Conservation (phyloP, 2,797 vertebrate genomes). For the Sebastiscus tertius region DNA sequence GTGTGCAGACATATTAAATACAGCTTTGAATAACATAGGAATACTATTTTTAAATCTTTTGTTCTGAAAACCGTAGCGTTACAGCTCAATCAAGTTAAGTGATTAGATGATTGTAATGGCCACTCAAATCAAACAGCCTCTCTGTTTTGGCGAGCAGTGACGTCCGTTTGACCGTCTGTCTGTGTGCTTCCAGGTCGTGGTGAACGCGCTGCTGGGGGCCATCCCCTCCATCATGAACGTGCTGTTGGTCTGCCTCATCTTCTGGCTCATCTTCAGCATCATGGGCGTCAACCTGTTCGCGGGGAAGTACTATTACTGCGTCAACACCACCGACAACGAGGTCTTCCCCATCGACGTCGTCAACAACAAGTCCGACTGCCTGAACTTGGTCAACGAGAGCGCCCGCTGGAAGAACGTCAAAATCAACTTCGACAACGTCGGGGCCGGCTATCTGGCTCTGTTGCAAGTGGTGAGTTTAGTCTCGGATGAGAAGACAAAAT, state of each 20-base stretch:
- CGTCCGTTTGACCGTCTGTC: background rate
- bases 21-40: constrained; percentile 18
- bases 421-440: constrained; percentile 98
- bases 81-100: constrained; percentile 35
- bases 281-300: constrained; percentile 99
- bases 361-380: constrained; percentile 90
- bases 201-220: constrained; percentile 96
- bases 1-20: constrained; percentile 24
- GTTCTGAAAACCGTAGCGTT: constrained; percentile 1
- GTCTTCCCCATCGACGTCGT: constrained; percentile 80
- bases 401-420: constrained; percentile 97
- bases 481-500: background rate
- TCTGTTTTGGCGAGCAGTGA: constrained; percentile 28
- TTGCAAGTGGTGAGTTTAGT: constrained; percentile 94
- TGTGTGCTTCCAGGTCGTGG: constrained; percentile 88
- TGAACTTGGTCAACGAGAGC: constrained; percentile 81
- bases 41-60: constrained; percentile 9
- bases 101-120: constrained; percentile 46
- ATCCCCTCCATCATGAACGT: constrained; percentile 99
- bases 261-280: constrained; percentile 99
- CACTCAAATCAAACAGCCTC: constrained; percentile 18
- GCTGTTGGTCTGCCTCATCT: constrained; percentile 98
- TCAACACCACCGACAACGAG: constrained; percentile 88
- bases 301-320: constrained; percentile 95
- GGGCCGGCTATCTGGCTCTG: constrained; percentile 94